A percentile compares a stretch with the other conserved stretches of the same genome.
phyloP scores from a whole-genome alignment of 2,888 invertebrate species.

The Thera britannica region DNA sequence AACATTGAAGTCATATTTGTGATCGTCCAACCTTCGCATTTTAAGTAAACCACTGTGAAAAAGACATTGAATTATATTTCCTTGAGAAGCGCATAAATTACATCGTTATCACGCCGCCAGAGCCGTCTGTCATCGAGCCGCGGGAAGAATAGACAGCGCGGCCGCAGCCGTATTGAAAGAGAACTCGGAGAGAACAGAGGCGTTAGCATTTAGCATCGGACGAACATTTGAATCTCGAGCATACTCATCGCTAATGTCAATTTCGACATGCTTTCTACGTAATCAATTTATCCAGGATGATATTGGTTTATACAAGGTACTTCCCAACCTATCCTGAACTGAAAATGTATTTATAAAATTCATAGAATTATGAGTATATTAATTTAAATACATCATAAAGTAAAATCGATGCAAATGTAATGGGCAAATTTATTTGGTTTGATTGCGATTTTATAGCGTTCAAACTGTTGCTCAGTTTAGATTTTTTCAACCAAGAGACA shows the following conservation, averaged over 20 bases:
- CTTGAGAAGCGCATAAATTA: constrained; percentile 24
- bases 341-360: too few relatives aligned
- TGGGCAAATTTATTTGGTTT: too few relatives aligned
- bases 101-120: constrained; percentile 30
- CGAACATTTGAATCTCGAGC: neutral
- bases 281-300: neutral
- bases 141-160: constrained; percentile 22
- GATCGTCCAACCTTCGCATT: neutral
- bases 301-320: neutral
- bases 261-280: neutral
- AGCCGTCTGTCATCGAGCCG: constrained; percentile 33
- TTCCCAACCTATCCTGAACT: too few relatives aligned
- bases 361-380: too few relatives aligned
- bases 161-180: constrained; percentile 31
- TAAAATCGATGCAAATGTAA: too few relatives aligned
- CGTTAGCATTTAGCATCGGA: constrained; percentile 1
- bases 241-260: neutral
- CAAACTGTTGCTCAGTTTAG: too few relatives aligned
- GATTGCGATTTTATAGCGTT: too few relatives aligned
- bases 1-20: neutral
- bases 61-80: constrained; percentile 26
- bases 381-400: too few relatives aligned
- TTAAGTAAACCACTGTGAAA: constrained; percentile 1
- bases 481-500: too few relatives aligned
- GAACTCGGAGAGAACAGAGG: constrained; percentile 6